Conservation (phyloP, 2,797 vertebrate species). For the Carduelis carduelis region DNA sequence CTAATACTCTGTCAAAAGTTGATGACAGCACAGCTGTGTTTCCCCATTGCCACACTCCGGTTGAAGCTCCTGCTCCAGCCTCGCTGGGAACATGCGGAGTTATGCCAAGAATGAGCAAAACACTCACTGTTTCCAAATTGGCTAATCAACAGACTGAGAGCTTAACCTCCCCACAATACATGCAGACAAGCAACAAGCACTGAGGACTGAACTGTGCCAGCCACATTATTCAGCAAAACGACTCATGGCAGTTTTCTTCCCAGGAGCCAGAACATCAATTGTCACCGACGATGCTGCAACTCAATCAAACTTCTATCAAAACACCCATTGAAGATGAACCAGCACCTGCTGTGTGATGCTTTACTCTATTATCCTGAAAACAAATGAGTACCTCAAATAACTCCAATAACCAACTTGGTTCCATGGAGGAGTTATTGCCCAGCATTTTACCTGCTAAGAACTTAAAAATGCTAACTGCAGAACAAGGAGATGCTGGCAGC, state of each 20-base stretch:
- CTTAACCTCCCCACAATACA: neutral
- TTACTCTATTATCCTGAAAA: neutral
- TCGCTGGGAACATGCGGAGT: neutral
- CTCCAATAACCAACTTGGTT: neutral
- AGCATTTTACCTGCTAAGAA: neutral
- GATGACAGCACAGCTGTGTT: neutral
- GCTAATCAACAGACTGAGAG: slow-evolving; percentile 14
- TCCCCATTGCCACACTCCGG: neutral
- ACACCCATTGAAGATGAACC: neutral
- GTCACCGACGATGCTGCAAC: neutral
- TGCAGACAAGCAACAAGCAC: neutral
- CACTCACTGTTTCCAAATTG: slow-evolving; percentile 56
- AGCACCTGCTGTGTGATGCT: neutral
- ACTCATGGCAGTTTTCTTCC: neutral
- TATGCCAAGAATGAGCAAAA: slow-evolving; percentile 34
- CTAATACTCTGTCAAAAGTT: neutral
- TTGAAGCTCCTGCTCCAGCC: neutral
- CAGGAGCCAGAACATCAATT: neutral
- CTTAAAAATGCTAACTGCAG: neutral
- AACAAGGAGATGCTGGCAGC: neutral
- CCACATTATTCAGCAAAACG: neutral
- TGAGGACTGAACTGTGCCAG: neutral
- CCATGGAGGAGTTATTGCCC: neutral
- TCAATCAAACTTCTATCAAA: slow-evolving; percentile 2
- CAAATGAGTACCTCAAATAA: neutral